Conservation (phyloP, 2,888 invertebrate species). For the Habrosyne pyritoides region DNA sequence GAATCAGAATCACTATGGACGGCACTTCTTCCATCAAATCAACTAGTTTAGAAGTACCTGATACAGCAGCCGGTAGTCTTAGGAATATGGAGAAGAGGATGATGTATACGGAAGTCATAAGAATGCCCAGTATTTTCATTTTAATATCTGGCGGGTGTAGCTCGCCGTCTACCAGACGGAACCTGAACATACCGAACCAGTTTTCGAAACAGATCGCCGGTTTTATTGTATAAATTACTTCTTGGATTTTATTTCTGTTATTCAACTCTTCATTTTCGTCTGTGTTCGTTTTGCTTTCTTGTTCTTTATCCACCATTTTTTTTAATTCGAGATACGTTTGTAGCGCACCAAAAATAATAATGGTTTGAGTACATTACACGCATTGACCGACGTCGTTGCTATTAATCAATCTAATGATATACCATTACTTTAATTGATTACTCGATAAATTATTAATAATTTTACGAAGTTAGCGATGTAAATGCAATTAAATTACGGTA, state of each 20-base stretch:
- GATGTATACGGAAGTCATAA: slow-evolving; percentile 25
- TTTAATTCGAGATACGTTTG: slow-evolving; percentile 3
- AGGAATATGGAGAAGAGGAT: slow-evolving; percentile 23
- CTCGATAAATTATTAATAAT: slow-evolving; percentile 10
- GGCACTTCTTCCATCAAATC: slow-evolving; percentile 40
- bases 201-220: slow-evolving; percentile 43
- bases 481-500: not conserved
- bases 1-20: slow-evolving; percentile 38
- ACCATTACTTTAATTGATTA: slow-evolving; percentile 32
- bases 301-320: slow-evolving; percentile 8
- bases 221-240: slow-evolving; percentile 33
- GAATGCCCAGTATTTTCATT: slow-evolving; percentile 41
- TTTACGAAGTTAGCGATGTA: not conserved
- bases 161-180: slow-evolving; percentile 32
- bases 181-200: slow-evolving; percentile 52
- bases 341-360: not conserved
- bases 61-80: slow-evolving; percentile 20
- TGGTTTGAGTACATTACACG: too few relatives aligned
- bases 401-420: slow-evolving; percentile 12
- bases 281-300: slow-evolving; percentile 12
- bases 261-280: slow-evolving; percentile 12
- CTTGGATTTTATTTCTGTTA: slow-evolving; percentile 22
- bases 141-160: slow-evolving; percentile 32
- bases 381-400: too few relatives aligned
- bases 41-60: slow-evolving; percentile 24